Evolutionary conservation across 2,888 invertebrate genomes (phyloP), one percentile per base, ranked within the genome.

Genomic region (Meiosimyza decipiens): DNA sequence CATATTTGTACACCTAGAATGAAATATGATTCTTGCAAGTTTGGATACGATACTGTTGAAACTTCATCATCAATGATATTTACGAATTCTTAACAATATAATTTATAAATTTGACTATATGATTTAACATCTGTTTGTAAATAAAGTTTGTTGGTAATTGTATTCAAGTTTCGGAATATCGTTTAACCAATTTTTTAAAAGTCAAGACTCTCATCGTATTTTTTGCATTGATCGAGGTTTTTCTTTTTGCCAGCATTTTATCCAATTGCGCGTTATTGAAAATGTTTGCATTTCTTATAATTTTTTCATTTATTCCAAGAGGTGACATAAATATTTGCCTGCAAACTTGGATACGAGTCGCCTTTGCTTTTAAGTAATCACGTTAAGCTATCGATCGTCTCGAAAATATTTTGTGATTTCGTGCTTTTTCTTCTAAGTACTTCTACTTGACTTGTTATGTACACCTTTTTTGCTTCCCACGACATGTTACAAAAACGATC

Each of bases 401-500:
- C 33, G 65, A 65, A 65, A 15, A 52, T 52, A n/a, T 65, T 49
- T 65, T 50, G 51, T 51, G 65, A 65, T 50, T 65, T 52, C 65
- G 51, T 65, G 52, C 9, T 50, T 65, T 65, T 18, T 65, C 51
- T 28, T 13, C 4, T n/a, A n/a, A n/a, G n/a, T n/a, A 65, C 65
- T 65, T 65, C 65, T 22, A 59, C 60, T 60, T 60, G 69, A 69
- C 50, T 59, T 59, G 52, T 40, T 71, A 71, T 54, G 54, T 71
- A 40, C 12, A 71, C 33, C 16, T 71, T 62, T 22, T 71, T 71
- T 40, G 62, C 28, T 15, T 60, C 57, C 69, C 71, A 69, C 52
- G 73, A 22, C 68, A 69, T 65, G 63, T 68, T 71, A 64, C 73
- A 71, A 51, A 74, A 71, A 54, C 28, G 52, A 62, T 71, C 67